A percentile compares a stretch with the other conserved stretches of the same genome.
These are phyloP conservation scores for Heliconius hermathena DNA, from an alignment of 1,140 invertebrate genomes.

Conservation along the genomic window DNA sequence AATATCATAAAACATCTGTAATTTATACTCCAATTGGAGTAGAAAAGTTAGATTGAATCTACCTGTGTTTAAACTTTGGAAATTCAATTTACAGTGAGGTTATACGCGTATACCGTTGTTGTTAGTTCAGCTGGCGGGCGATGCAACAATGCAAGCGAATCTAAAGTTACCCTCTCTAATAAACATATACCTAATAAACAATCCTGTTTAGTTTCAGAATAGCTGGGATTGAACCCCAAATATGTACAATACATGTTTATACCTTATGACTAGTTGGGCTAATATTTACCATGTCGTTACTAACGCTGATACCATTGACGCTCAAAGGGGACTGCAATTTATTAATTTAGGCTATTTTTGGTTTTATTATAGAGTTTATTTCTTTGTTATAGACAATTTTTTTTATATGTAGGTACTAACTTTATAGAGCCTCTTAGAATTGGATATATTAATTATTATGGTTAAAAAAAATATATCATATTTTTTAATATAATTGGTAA, in stretches of 20 bases:
- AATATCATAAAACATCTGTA: not conserved
- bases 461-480: no score
- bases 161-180: not conserved
- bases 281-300: not conserved
- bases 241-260: not conserved
- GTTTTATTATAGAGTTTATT: not conserved
- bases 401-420: no score
- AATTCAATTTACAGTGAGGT: not conserved
- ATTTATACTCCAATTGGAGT: not conserved
- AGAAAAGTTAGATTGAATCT: not conserved
- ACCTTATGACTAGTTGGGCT: not conserved
- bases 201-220: not conserved
- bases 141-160: not conserved
- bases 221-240: not conserved
- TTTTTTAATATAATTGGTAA: no score
- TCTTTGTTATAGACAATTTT: not conserved
- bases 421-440: no score
- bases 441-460: no score
- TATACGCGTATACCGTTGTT: not conserved
- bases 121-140: conserved; percentile 6
- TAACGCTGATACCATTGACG: not conserved
- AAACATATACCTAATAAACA: not conserved
- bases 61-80: not conserved
- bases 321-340: not conserved
- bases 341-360: not conserved